These are phyloP conservation scores for Cartodere bifasciata DNA, from an alignment of 2,888 invertebrate genomes.

Conservation along the genomic window DNA sequence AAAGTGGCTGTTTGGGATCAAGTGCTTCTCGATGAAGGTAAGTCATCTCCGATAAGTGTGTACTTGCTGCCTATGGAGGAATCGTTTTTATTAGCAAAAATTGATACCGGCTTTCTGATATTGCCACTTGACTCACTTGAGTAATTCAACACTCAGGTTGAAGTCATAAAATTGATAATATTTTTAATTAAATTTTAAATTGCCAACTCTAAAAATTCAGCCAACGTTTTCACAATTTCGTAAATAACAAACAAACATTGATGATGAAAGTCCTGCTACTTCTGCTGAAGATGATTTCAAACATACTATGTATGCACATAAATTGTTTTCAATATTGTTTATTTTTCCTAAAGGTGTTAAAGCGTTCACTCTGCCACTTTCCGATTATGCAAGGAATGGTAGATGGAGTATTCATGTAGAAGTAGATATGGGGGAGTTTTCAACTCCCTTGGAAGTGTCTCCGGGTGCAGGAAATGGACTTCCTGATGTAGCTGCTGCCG, in stretches of 20 bases:
- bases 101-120: too few species aligned
- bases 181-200: too few species aligned
- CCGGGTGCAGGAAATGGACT: slow-evolving; percentile 35
- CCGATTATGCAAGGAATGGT: slow-evolving; percentile 43
- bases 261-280: too few species aligned
- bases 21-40: slow-evolving; percentile 50
- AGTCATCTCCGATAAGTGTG: slow-evolving; percentile 5
- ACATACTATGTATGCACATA: too few species aligned
- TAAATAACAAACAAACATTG: too few species aligned
- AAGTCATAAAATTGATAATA: too few species aligned
- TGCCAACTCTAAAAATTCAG: too few species aligned
- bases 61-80: not conserved
- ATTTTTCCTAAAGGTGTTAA: slow-evolving; percentile 42
- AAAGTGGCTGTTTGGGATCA: slow-evolving; percentile 56
- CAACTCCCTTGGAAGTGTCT: slow-evolving; percentile 42
- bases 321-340: too few species aligned
- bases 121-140: too few species aligned
- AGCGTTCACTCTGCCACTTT: slow-evolving; percentile 42
- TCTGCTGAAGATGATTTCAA: too few species aligned
- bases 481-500: slow-evolving; percentile 48
- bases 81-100: not conserved
- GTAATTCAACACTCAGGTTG: too few species aligned
- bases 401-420: slow-evolving; percentile 44
- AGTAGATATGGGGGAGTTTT: slow-evolving; percentile 42
- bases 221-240: too few species aligned